Evolutionary conservation across 2,888 invertebrate species (phyloP), one percentile per base, ranked within the genome.

Genomic region (Dasysyrphus albostriatus): DNA sequence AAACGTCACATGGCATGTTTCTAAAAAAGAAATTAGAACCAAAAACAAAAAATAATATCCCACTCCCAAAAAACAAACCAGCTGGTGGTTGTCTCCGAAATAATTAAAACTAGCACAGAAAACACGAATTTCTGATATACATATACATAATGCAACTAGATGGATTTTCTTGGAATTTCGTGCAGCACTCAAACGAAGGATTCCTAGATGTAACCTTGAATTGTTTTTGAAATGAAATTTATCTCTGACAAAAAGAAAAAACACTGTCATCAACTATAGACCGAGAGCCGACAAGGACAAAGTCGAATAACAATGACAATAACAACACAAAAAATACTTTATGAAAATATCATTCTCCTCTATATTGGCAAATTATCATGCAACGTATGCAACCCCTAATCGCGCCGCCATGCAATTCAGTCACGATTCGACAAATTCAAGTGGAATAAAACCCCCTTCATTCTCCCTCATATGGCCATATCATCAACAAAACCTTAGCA

Each of bases 321-420:
- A 70, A 63, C 19, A 63, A 54, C 37, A 7, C 5, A 42, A 34
- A 32, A 16, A 34, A 67, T 47, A 44, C 12, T 77, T 77, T 81
- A 82, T 82, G 70, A 72, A 78, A 83, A 82, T 83, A 77, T 83
- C 78, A 54, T 82, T 16, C 70, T 69, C 69, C 24, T 61, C 24
- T 61, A 65, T 56, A 78, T 78, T 85, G 85, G 82, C 74, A 79
- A 87, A 87, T 87, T 83, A 79, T 79, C 87, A 83, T 87, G 83
- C 87, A 83, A 83, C 83, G 78, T 83, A 87, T 87, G 87, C 87
- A 83, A 87, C 87, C 83, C 83, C 75, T 87, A 87, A 87, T 83
- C 87, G 78, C 65, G 78, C 72, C 74, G 72, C 78, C 87, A 79
- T 83, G 83, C 87, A 87, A 87, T 83, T 82, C 70, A 83, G 87